Conservation (phyloP, 2,888 invertebrate genomes). For the Nymphalis urticae region DNA sequence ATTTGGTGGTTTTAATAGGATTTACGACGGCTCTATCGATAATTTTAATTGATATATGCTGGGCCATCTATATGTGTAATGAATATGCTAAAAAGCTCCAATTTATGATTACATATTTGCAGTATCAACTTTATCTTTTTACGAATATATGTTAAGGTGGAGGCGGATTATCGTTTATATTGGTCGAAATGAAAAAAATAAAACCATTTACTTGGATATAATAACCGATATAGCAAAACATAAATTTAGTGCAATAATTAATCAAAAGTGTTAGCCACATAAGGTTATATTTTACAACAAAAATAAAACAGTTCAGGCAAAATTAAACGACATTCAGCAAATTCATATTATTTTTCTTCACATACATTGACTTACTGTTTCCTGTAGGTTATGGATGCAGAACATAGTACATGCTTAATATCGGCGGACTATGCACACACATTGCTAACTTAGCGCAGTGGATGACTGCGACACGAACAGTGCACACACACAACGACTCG, state of each 20-base stretch:
- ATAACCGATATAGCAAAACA: conserved; percentile 55
- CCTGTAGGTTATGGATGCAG: conserved; percentile 84
- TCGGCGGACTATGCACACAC: conserved; percentile 64
- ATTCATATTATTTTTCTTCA: conserved; percentile 57
- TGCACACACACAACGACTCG: conserved; percentile 70
- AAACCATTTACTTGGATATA: conserved; percentile 22
- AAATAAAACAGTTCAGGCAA: conserved; percentile 68
- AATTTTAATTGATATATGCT: conserved; percentile 34
- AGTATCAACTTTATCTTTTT: conserved; percentile 18
- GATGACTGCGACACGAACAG: conserved; percentile 28
- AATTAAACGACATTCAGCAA: conserved; percentile 61
- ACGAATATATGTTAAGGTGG: conserved; percentile 17
- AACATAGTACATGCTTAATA: conserved; percentile 81
- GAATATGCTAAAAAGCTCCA: conserved; percentile 37
- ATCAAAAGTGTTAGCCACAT: conserved; percentile 74
- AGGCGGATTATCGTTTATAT: conserved; percentile 28
- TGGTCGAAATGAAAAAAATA: conserved; percentile 19
- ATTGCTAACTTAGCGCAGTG: conserved; percentile 46
- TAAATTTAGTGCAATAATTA: conserved; percentile 60
- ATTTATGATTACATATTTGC: conserved; percentile 28
- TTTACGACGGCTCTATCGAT: conserved; percentile 28
- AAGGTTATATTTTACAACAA: conserved; percentile 58
- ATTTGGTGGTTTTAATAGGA: background rate
- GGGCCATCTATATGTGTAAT: conserved; percentile 27
- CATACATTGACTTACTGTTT: conserved; percentile 88